Percentiles rank a stretch among this genome's conserved stretches.
These are phyloP conservation scores for Allygus modestus DNA, from an alignment of 2,888 invertebrate genomes.

Conservation along the genomic window DNA sequence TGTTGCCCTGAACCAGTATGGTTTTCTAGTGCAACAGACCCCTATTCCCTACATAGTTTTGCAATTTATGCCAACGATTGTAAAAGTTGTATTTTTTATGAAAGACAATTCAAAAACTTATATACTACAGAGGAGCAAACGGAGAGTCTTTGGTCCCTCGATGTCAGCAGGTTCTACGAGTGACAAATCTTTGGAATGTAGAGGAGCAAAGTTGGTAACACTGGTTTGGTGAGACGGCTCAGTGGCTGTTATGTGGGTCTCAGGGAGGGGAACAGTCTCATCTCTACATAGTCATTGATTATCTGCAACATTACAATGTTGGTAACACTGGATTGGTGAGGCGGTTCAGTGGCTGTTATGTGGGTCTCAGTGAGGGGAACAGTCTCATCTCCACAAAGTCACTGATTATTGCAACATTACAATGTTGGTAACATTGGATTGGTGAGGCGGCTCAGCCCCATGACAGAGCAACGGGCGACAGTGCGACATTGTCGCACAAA, in stretches of 20 bases:
- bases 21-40: no score
- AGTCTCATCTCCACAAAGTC: conserved; percentile 90
- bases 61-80: no score
- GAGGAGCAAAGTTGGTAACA: background rate
- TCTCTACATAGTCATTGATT: conserved; percentile 87
- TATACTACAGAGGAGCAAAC: background rate
- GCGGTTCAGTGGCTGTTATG: background rate
- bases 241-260: background rate
- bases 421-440: no score
- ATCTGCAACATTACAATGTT: conserved; percentile 80
- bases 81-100: background rate
- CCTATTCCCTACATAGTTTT: no score
- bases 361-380: conserved; percentile 78
- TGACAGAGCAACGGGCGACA: no score
- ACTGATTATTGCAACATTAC: background rate
- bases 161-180: background rate
- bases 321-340: no score
- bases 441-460: no score
- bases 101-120: conserved; percentile 19
- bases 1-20: no score
- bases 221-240: background rate
- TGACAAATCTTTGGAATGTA: conserved; percentile 22
- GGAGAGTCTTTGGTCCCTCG: conserved; percentile 3
- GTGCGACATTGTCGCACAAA: no score
- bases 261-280: conserved; percentile 86